A percentile compares a stretch with the other conserved stretches of the same genome.
phyloP scores from a whole-genome alignment of 2,113 vertebrate genomes.

The Rhizomys pruinosus region DNA sequence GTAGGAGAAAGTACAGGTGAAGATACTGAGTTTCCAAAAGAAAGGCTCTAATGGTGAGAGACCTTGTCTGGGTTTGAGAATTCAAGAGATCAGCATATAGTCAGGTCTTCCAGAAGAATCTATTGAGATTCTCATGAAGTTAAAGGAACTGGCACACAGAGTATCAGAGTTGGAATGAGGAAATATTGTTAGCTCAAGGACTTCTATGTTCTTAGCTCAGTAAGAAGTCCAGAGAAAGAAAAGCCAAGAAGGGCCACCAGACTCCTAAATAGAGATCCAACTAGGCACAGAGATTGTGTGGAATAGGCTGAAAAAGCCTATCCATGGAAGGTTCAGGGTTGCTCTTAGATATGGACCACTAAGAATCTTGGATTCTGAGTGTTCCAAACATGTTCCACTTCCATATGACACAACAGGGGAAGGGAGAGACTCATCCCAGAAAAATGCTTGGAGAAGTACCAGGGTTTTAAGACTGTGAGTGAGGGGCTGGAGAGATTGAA shows the following conservation, averaged over 20 bases:
- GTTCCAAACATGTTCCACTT: accelerated
- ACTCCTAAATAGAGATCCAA: accelerated
- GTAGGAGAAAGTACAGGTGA: background rate
- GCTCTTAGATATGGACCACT: accelerated
- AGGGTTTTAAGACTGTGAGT: no score
- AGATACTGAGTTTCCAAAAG: background rate
- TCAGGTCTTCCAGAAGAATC: no score
- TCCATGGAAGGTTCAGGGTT: accelerated
- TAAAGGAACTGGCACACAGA: accelerated
- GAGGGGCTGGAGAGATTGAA: no score
- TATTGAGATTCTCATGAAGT: accelerated
- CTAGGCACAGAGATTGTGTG: accelerated
- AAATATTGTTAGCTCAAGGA: no score
- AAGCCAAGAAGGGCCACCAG: background rate
- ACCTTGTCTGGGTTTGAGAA: background rate
- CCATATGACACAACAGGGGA: accelerated
- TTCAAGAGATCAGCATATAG: background rate
- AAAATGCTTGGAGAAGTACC: accelerated
- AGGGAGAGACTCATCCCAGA: no score
- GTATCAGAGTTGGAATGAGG: background rate
- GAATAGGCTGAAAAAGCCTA: accelerated
- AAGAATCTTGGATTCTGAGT: accelerated
- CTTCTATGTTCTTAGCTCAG: accelerated
- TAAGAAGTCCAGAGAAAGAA: background rate
- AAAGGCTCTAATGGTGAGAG: background rate